Evolutionary conservation across 2,797 vertebrate genomes (phyloP), one percentile per base, ranked within the genome.

Genomic region (Luscinia luscinia): DNA sequence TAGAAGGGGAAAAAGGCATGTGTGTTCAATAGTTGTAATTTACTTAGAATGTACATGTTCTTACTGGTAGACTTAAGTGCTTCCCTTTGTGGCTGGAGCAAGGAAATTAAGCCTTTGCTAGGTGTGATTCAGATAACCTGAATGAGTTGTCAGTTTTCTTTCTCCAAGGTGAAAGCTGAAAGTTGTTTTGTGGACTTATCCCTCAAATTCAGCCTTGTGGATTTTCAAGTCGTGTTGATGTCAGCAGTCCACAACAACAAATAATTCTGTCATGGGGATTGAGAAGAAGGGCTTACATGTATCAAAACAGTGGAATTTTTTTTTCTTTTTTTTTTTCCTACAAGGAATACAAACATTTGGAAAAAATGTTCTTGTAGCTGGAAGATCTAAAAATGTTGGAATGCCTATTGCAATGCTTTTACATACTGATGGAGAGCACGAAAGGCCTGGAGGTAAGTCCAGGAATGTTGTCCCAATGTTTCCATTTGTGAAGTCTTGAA

Each of bases 391-490:
- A 98, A 99, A 99, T 64, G 98, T 99, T 66, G 99, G 99, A 84
- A 98, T 99, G 98, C 99, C 99, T 17, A 99, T 99, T 24, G 98
- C 99, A 38, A 99, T 99, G 98, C 97, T 99, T 90, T 95, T 99
- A 59, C 99, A 99, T 94, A 98, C 98, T 2, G 99, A 99, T 79
- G 98, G 98, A 68, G 98, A 97, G 45, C 99, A 99, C 4, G 98
- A 99, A 90, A 98, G 98, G 16, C 98, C 99, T 2, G 99, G 99
- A 88, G 99, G 99, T 99, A 97, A 97, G 98, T 81, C 46, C 52
- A 3, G 66, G 9, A 69, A 20, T 72, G 26, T 70, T 36, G 17
- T 57, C 67, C 30, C 32, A 18, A 7, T 59, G 43, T 68, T 83
- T 49, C 48, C 6, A 3, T 80, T 62, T 46, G 34, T 69, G n/a